phyloP scores from a whole-genome alignment of 2,888 invertebrate species.

The Lasioglossum morio region DNA sequence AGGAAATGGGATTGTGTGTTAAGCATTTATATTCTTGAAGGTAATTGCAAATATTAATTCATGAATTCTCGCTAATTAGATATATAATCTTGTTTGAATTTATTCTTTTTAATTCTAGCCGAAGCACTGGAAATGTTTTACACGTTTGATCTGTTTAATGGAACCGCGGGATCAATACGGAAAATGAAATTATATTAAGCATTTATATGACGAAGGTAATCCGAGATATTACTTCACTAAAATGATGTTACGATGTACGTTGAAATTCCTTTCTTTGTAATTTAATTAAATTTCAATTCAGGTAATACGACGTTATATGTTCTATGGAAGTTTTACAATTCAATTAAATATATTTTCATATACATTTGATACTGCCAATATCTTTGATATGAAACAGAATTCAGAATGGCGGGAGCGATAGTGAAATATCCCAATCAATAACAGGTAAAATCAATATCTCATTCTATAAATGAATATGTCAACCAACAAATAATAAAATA shows the following conservation, averaged over 20 bases:
- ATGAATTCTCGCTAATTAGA: background rate
- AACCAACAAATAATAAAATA: no score
- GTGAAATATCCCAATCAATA: background rate
- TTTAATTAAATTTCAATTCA: background rate
- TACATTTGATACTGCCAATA: background rate
- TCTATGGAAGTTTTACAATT: background rate
- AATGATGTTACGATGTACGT: background rate
- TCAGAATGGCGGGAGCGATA: background rate
- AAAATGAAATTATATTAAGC: background rate
- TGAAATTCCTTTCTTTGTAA: background rate
- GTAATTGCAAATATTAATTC: background rate
- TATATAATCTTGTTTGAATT: background rate
- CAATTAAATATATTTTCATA: background rate
- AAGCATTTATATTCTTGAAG: background rate
- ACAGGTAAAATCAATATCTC: background rate
- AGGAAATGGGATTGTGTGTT: background rate
- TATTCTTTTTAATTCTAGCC: background rate
- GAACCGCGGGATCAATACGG: background rate
- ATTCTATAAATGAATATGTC: background rate
- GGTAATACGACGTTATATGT: background rate
- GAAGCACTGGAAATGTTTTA: background rate
- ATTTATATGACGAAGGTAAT: background rate
- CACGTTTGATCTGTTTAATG: background rate
- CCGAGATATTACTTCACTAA: background rate
- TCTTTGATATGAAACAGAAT: background rate